Percentiles rank a stretch among this genome's conserved stretches.
phyloP scores from a whole-genome alignment of 1,140 invertebrate genomes.

The Tribolium madens region DNA sequence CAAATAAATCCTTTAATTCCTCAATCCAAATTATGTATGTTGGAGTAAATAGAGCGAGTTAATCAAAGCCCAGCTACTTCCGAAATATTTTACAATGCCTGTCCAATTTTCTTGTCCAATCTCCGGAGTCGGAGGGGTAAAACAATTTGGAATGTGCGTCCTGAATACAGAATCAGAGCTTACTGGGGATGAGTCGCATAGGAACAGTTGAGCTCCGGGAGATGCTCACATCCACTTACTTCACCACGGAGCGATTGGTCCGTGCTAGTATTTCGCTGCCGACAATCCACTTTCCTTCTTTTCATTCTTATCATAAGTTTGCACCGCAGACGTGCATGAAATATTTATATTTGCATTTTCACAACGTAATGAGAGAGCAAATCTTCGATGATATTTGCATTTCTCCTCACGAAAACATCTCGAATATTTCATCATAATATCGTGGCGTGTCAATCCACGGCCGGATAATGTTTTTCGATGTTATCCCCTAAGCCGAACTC shows the following conservation, averaged over 20 bases:
- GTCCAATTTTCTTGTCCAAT: slow-evolving; percentile 54
- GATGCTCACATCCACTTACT: slow-evolving; percentile 59
- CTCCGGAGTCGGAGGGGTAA: slow-evolving; percentile 57
- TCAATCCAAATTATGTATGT: not conserved
- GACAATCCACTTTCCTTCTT: slow-evolving; percentile 50
- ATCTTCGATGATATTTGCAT: slow-evolving; percentile 47
- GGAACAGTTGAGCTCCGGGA: slow-evolving; percentile 48
- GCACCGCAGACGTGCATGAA: slow-evolving; percentile 50
- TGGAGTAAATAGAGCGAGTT: slow-evolving; percentile 45
- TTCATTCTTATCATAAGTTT: slow-evolving; percentile 42
- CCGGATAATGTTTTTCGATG: slow-evolving; percentile 22
- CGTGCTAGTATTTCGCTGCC: slow-evolving; percentile 18
- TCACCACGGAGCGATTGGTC: slow-evolving; percentile 51
- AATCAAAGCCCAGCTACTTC: slow-evolving; percentile 52
- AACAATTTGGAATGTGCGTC: slow-evolving; percentile 60
- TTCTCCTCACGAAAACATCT: slow-evolving; percentile 45
- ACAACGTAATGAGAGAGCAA: slow-evolving; percentile 27
- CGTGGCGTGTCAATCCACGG: not conserved
- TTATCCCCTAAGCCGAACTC: slow-evolving; percentile 37
- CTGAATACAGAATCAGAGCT: slow-evolving; percentile 60
- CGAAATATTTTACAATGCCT: slow-evolving; percentile 55
- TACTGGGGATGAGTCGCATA: slow-evolving; percentile 53
- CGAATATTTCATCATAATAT: slow-evolving; percentile 40
- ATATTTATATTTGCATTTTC: slow-evolving; percentile 54
- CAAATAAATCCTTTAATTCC: too few relatives aligned